phyloP scores from a whole-genome alignment of 2,113 vertebrate genomes.

The Sinocyclocheilus grahami region DNA sequence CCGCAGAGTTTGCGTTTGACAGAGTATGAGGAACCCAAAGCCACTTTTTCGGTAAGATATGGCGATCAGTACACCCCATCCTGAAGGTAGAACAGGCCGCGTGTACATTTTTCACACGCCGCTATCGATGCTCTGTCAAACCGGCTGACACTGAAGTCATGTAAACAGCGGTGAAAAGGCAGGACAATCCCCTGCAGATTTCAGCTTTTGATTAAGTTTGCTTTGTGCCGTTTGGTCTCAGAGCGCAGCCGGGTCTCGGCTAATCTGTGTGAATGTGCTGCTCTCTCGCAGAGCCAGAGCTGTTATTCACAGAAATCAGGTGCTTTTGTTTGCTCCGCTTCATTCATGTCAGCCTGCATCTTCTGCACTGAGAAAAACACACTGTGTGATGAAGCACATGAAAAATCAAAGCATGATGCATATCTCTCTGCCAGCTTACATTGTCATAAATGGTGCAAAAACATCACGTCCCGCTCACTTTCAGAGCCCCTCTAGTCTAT shows the following conservation, averaged over 20 bases:
- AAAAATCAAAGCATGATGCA: neutral
- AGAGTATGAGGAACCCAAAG: neutral
- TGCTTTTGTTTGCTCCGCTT: neutral
- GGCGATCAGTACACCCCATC: conserved; percentile 31
- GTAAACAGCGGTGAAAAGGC: neutral
- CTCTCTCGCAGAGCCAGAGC: neutral
- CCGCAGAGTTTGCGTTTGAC: neutral
- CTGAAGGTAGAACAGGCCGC: neutral
- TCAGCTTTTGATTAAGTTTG: neutral
- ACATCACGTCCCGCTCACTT: neutral
- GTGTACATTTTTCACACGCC: neutral
- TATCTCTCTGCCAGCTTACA: neutral
- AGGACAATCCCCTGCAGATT: neutral
- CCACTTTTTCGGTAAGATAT: neutral
- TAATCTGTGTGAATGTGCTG: neutral
- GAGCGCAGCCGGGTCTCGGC: neutral
- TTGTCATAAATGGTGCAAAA: neutral
- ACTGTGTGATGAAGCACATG: neutral
- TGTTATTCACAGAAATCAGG: conserved; percentile 18
- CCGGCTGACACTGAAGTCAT: too few relatives aligned
- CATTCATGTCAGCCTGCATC: neutral
- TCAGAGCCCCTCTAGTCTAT: too few relatives aligned
- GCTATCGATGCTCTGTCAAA: neutral
- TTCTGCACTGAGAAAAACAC: neutral
- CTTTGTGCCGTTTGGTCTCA: neutral